These are phyloP conservation scores for Magallana nippona DNA, from an alignment of 2,888 invertebrate genomes.

Conservation along the genomic window DNA sequence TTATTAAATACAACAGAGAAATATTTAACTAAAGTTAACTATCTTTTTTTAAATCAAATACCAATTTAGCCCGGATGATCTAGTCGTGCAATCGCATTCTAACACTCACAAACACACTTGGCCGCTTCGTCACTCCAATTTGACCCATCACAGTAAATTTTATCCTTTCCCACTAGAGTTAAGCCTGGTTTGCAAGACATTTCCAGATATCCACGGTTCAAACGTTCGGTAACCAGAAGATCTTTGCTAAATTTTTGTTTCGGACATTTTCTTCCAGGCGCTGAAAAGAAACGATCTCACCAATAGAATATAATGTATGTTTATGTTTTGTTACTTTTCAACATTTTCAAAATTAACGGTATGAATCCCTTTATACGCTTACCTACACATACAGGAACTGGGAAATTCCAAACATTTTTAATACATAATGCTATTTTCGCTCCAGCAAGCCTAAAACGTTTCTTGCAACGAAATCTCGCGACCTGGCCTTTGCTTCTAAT, in stretches of 20 bases:
- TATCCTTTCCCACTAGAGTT: slow-evolving; percentile 26
- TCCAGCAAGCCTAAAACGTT: slow-evolving; percentile 36
- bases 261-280: neutral
- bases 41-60: too few species aligned
- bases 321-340: neutral
- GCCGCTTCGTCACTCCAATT: slow-evolving; percentile 39
- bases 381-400: slow-evolving; percentile 48
- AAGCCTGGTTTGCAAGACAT: slow-evolving; percentile 41
- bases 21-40: too few species aligned
- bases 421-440: slow-evolving; percentile 45
- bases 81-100: neutral
- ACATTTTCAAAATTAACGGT: neutral
- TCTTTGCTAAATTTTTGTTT: neutral
- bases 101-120: slow-evolving; percentile 45
- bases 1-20: too few species aligned
- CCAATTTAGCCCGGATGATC: too few species aligned
- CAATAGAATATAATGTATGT: neutral
- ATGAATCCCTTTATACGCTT: neutral
- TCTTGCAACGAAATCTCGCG: slow-evolving; percentile 42
- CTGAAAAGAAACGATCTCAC: neutral
- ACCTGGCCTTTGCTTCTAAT: slow-evolving; percentile 42
- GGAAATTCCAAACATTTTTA: slow-evolving; percentile 37
- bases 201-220: slow-evolving; percentile 20
- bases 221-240: neutral
- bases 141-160: slow-evolving; percentile 39